These are phyloP conservation scores for Neoseiulus cucumeris DNA, from an alignment of 1,140 invertebrate species.

Conservation along the genomic window DNA sequence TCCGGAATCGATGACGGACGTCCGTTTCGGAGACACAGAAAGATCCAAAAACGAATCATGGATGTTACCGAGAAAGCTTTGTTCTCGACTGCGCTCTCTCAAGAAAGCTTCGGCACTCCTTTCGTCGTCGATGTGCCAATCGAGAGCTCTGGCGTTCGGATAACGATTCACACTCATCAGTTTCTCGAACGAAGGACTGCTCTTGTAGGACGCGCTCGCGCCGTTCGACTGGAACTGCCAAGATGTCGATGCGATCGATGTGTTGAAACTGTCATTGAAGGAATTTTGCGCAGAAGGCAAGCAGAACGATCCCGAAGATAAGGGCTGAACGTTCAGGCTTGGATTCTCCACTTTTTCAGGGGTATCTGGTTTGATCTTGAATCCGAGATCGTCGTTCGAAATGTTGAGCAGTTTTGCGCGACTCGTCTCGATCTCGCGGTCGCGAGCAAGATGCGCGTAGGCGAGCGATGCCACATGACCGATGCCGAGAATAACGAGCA, in stretches of 20 bases:
- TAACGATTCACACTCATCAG: neutral
- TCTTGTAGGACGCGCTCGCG: neutral
- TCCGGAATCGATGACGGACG: neutral
- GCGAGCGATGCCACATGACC: neutral
- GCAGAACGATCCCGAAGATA: neutral
- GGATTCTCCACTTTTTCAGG: neutral
- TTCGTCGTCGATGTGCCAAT: constrained; percentile 7
- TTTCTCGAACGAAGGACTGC: neutral
- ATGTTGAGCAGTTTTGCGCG: neutral
- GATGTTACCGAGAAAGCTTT: neutral
- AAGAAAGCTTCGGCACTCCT: neutral
- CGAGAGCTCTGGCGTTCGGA: neutral
- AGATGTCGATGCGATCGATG: neutral
- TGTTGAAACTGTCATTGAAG: neutral
- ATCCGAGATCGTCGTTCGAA: constrained; percentile 1
- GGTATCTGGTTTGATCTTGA: neutral
- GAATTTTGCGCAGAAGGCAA: neutral
- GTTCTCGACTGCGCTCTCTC: neutral
- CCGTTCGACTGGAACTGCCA: neutral
- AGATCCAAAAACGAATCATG: neutral
- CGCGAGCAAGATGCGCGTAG: neutral
- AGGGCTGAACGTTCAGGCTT: neutral
- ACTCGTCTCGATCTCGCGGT: neutral
- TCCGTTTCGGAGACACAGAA: neutral
- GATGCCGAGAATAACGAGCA: neutral